Evolutionary conservation across 2,797 vertebrate genomes (phyloP), one percentile per base, ranked within the genome.

Genomic region (Microhierax caerulescens): DNA sequence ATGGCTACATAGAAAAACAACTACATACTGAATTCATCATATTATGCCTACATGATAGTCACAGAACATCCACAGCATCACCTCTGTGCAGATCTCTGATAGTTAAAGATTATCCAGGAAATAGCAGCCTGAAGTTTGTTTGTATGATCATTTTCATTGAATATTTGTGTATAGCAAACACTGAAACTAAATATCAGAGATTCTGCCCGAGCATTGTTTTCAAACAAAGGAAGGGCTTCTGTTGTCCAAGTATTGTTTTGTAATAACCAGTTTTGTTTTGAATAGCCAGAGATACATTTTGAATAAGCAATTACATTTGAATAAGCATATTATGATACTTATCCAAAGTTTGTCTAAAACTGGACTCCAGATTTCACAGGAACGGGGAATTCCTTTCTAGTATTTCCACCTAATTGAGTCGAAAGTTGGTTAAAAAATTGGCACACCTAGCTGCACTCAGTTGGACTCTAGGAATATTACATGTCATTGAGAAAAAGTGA

Each of bases 1-100:
- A 83, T 36, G 37, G 30, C 30, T 80, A 23, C 17, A 9, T 24
- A 15, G 24, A 7, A 25, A 78, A 64, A 60, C 51, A 79, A 14
- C 64, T 77, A 73, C 7, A 10, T 37, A 34, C 16, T 1, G 0
- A 57, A 48, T 68, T 93, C 4, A 8, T 47, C 0, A 0, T 19
- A 4, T 36, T 54, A n/a, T 1, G 1, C 19, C 39, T 23, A 2
- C 13, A 2, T 15, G 21, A 13, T 18, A 54, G 13, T 41, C 28
- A 39, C 19, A 28, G 61, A 48, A 28, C 13, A 36, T n/a, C 68
- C 69, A 43, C 24, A 43, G 37, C 37, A 53, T 80, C 77, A 43
- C 59, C 39, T 82, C 61, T 51, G 12, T 60, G 63, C 43, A 60
- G 27, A 28, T 78, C 61, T 43, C 61, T 64, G 56, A 19, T 18